These are phyloP conservation scores for Alexandromys fortis DNA, from an alignment of 2,113 vertebrate species.

Conservation along the genomic window DNA sequence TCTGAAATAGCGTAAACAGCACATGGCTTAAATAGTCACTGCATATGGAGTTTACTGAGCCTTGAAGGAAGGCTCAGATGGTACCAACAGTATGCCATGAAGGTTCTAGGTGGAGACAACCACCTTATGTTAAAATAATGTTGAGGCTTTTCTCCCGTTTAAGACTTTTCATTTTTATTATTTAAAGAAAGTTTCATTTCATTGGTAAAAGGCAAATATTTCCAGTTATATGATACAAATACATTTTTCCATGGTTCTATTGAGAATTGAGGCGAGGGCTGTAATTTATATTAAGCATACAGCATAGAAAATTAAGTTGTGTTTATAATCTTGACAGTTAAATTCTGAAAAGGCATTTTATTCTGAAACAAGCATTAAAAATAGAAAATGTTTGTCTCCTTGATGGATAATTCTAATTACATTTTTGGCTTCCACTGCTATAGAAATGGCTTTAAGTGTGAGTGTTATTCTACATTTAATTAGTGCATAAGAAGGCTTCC, in stretches of 20 bases:
- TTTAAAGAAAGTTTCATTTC: conserved; percentile 59
- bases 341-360: conserved; percentile 54
- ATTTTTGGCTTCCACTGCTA: conserved; percentile 57
- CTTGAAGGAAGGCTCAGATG: conserved; percentile 18
- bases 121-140: background rate
- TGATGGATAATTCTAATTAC: conserved; percentile 64
- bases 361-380: conserved; percentile 63
- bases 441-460: conserved; percentile 56
- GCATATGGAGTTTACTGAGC: background rate
- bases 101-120: conserved; percentile 4
- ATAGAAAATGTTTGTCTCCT: conserved; percentile 53
- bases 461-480: conserved; percentile 54
- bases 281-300: conserved; percentile 34
- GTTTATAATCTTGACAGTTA: conserved; percentile 61
- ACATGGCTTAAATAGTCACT: background rate
- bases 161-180: background rate
- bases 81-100: background rate
- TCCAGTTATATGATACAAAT: conserved; percentile 8
- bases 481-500: background rate
- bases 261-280: conserved; percentile 47
- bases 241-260: background rate
- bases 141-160: background rate
- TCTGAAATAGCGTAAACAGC: conserved; percentile 7
- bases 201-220: conserved; percentile 49
- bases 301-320: conserved; percentile 66